These are phyloP conservation scores for Amblyjoppa proteus DNA, from an alignment of 2,888 invertebrate genomes.

Conservation along the genomic window DNA sequence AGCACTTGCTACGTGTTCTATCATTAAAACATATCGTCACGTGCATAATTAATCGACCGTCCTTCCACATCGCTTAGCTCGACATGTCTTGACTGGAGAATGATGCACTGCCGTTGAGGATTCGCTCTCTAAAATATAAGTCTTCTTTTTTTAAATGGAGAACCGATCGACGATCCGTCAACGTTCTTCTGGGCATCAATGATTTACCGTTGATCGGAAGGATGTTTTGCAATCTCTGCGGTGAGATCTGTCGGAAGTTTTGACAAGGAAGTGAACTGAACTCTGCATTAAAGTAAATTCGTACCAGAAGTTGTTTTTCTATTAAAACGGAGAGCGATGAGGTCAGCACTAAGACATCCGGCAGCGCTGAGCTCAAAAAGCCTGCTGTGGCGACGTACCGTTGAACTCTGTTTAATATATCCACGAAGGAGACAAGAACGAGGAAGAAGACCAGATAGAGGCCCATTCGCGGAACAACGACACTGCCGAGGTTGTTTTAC, in stretches of 20 bases:
- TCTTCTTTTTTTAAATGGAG: not conserved
- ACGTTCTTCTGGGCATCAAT: not conserved
- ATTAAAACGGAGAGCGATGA: not conserved
- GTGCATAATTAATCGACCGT: conserved; percentile 22
- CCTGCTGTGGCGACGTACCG: conserved; percentile 7
- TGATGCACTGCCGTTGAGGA: not conserved
- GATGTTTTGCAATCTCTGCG: not conserved
- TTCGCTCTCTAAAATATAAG: conserved; percentile 4
- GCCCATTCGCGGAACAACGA: conserved; percentile 27
- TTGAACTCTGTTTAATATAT: conserved; percentile 22
- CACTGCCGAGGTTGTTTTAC: conserved; percentile 22
- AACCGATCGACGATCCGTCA: conserved; percentile 7
- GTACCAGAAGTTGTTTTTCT: not conserved
- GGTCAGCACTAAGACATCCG: not conserved
- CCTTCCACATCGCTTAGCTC: not conserved
- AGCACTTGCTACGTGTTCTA: not conserved
- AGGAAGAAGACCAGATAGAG: conserved; percentile 21
- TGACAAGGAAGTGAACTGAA: conserved; percentile 27
- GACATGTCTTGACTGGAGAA: conserved; percentile 13
- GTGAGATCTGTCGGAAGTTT: conserved; percentile 15
- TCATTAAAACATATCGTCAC: conserved; percentile 31
- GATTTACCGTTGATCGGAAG: not conserved
- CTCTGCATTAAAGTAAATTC: not conserved
- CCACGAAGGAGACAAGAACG: conserved; percentile 11
- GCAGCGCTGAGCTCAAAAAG: not conserved